Conservation (phyloP, 2,113 vertebrate genomes). For the Tympanuchus pallidicinctus region DNA sequence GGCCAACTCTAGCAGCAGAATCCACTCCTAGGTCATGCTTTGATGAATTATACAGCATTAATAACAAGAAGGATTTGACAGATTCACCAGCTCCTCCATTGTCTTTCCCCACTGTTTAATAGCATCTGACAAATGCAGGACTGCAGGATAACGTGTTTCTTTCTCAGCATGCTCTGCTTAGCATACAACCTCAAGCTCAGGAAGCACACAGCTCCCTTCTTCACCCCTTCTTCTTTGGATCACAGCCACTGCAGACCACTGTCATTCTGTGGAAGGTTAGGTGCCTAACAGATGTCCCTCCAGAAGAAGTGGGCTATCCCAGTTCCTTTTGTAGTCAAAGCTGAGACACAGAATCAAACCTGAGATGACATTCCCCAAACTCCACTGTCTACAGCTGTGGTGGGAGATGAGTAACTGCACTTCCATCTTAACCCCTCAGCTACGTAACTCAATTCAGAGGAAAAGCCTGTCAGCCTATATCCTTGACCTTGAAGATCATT, state of each 20-base stretch:
- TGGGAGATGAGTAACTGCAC: background rate
- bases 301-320: background rate
- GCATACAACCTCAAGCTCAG: background rate
- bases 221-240: background rate
- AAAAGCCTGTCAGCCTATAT: background rate
- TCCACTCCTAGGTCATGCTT: background rate
- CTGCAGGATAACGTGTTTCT: background rate
- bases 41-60: slow-evolving; percentile 44
- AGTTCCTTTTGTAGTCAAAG: background rate
- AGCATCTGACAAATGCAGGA: slow-evolving; percentile 42
- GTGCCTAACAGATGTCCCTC: background rate
- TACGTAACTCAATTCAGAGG: background rate
- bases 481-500: background rate
- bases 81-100: slow-evolving; percentile 29
- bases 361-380: background rate
- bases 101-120: slow-evolving; percentile 9
- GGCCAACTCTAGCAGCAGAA: slow-evolving; percentile 18
- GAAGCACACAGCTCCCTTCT: background rate
- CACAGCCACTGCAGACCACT: background rate
- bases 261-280: background rate
- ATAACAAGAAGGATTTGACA: slow-evolving; percentile 44
- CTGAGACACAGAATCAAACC: background rate
- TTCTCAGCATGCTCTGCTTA: background rate
- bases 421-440: background rate
- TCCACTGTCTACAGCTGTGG: background rate